phyloP scores from a whole-genome alignment of 2,888 invertebrate genomes.

The Sesia bembeciformis region DNA sequence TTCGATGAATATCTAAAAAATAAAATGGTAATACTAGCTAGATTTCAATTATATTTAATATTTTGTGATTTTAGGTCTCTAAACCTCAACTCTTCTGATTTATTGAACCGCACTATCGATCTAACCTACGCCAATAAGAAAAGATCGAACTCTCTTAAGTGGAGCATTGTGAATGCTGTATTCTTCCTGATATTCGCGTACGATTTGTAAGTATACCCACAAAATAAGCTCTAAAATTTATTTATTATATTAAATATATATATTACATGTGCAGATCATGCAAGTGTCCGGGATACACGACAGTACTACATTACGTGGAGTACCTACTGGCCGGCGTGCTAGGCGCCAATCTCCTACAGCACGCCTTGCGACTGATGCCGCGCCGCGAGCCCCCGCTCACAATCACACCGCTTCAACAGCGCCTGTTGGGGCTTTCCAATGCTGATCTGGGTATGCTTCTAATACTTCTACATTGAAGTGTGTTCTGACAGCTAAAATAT shows the following conservation, averaged over 20 bases:
- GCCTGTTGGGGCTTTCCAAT: conserved; percentile 22
- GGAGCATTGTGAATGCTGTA: conserved; percentile 74
- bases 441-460: conserved; percentile 15
- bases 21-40: no score
- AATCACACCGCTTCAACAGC: conserved; percentile 15
- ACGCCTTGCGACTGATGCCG: conserved; percentile 19
- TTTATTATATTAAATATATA: neutral
- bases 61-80: conserved; percentile 25
- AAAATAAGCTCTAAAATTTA: neutral
- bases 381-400: conserved; percentile 17
- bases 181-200: conserved; percentile 70
- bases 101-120: conserved; percentile 70
- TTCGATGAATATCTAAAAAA: no score
- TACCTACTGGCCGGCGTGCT: conserved; percentile 25
- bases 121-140: conserved; percentile 64
- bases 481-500: neutral
- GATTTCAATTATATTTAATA: no score
- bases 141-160: conserved; percentile 68
- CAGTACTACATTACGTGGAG: conserved; percentile 39
- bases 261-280: conserved; percentile 27
- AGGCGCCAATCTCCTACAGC: conserved; percentile 23
- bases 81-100: conserved; percentile 46
- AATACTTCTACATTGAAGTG: neutral
- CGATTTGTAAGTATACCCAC: conserved; percentile 71
- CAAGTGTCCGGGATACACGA: conserved; percentile 55